Evolutionary conservation across 1,140 invertebrate species (phyloP).

Genomic region (Drosophila nebulosa): DNA sequence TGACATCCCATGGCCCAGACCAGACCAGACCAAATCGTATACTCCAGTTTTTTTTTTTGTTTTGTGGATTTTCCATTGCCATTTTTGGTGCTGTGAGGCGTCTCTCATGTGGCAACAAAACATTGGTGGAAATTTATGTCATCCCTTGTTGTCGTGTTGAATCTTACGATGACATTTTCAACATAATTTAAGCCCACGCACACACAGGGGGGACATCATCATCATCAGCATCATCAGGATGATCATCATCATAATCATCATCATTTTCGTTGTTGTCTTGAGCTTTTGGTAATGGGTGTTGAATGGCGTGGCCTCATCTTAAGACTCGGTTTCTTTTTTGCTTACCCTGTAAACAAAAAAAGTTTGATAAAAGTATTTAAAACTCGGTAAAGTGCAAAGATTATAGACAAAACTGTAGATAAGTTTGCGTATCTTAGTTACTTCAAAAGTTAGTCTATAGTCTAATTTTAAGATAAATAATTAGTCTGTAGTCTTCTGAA

Average conservation of each 20-base stretch:
- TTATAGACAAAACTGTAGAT: too few species aligned
- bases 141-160: constrained; percentile 81
- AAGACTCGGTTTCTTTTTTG: background rate
- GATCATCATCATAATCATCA: constrained; percentile 25
- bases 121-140: constrained; percentile 81
- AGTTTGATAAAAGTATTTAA: too few species aligned
- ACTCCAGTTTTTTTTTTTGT: constrained; percentile 58
- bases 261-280: constrained; percentile 13
- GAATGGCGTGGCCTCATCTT: constrained; percentile 22
- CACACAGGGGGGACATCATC: constrained; percentile 47
- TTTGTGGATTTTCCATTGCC: constrained; percentile 30
- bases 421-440: too few species aligned
- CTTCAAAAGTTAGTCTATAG: too few species aligned
- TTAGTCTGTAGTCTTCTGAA: too few species aligned
- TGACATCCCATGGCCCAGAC: constrained; percentile 17
- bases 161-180: constrained; percentile 81
- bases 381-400: too few species aligned
- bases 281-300: constrained; percentile 50
- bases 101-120: constrained; percentile 58
- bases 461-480: too few species aligned
- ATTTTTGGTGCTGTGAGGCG: constrained; percentile 54
- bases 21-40: constrained; percentile 38
- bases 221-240: constrained; percentile 22
- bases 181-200: constrained; percentile 81
- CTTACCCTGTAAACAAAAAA: background rate